Evolutionary conservation across 2,113 vertebrate genomes (phyloP), one percentile per base, ranked within the genome.

Genomic region (Mus spicilegus): DNA sequence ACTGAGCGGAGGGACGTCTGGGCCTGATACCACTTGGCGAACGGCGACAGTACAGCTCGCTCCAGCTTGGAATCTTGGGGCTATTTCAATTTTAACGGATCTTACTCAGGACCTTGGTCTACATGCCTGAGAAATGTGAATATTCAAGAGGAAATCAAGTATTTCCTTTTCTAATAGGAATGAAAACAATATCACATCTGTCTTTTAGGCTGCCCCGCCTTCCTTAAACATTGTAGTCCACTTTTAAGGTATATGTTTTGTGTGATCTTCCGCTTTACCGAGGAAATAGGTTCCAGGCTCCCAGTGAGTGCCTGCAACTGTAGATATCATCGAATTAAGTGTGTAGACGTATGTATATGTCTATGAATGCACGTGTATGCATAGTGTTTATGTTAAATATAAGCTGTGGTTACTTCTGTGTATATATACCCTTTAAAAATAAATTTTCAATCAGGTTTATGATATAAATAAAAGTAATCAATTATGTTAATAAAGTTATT

Each of bases 141-240:
- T 42, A 77, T 72, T 61, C 84, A 86, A 82, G 51, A 5, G 33
- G 42, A 30, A 61, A 94, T 8, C n/a, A 61, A 46, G 36, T 19
- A 26, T 28, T 90, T 63, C 24, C 69, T 95, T 92, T 95, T 73
- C 42, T 28, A 76, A n/a, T 77, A 61, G 49, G 17, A 88, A 91
- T 72, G 9, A 69, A 88, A 89, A 92, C 19, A 88, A 67, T 80
- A 36, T 12, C 26, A 82, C 19, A 5, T 61, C 51, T 75, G 69
- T 26, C 4, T 72, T 33, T 20, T 69, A 61, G 28, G 6, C 28
- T 7, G 5, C 8, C 73, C 12, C 17, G 12, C 36, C n/a, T 87
- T 58, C 89, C 67, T 49, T 12, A 61, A 87, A 87, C 24, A 1
- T 26, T 28, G 24, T 14, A 28, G 26, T 72, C 10, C 13, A 13